These are phyloP conservation scores for Siderastrea radians DNA, from an alignment of 92 coral and sea anemone species.

Conservation along the genomic window DNA sequence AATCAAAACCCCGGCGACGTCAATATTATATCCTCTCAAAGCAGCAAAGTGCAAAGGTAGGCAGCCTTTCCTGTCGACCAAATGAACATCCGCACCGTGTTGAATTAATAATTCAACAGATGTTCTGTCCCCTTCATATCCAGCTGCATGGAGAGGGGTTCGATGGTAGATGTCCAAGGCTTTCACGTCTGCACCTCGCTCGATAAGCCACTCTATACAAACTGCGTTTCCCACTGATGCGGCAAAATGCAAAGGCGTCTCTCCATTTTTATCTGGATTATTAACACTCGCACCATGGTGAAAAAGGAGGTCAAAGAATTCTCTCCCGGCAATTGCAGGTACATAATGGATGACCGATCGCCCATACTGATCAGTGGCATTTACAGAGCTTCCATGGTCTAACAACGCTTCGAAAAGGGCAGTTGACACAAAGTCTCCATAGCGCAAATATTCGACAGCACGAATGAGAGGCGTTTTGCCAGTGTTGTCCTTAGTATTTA, in stretches of 20 bases:
- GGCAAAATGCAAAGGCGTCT: conserved; percentile 21
- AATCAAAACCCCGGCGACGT: no score
- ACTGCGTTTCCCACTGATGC: neutral
- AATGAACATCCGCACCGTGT: neutral
- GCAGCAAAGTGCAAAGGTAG: conserved; percentile 11
- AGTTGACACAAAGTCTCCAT: neutral
- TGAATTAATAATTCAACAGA: no score
- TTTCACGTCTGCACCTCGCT: no score
- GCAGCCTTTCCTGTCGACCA: conserved; percentile 8
- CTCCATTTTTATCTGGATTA: neutral
- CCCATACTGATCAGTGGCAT: no score
- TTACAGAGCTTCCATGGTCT: neutral
- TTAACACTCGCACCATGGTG: neutral
- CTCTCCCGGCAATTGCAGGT: neutral
- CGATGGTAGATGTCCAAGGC: no score
- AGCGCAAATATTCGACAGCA: neutral
- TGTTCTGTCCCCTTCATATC: neutral
- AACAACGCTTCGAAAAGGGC: neutral
- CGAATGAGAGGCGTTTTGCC: neutral
- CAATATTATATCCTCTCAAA: neutral
- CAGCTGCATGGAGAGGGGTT: conserved; percentile 6
- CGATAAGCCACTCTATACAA: no score
- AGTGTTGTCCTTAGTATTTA: neutral
- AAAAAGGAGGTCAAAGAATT: neutral
- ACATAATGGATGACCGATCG: no score